phyloP scores from a whole-genome alignment of 2,113 vertebrate genomes.

The Crotalus horridus region DNA sequence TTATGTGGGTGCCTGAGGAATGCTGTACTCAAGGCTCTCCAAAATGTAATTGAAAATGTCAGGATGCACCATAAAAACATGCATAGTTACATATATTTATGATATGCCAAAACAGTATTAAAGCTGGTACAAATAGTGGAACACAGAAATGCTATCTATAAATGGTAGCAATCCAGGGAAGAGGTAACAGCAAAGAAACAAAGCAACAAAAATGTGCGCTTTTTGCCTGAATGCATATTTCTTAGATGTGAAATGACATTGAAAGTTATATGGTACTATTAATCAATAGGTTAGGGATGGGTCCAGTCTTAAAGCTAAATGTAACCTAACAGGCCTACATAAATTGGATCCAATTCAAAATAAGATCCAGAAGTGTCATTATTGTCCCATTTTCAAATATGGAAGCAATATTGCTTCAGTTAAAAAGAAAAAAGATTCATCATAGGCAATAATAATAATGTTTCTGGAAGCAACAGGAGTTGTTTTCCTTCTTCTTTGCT shows the following conservation, averaged over 20 bases:
- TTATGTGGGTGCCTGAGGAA: constrained; percentile 53
- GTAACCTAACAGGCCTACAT: neutral
- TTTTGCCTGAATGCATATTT: constrained; percentile 35
- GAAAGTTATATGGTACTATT: constrained; percentile 27
- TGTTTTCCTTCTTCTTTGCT: neutral
- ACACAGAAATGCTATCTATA: neutral
- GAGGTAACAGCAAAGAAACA: neutral
- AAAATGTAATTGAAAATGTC: constrained; percentile 66
- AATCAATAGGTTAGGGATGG: neutral
- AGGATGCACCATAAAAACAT: constrained; percentile 58
- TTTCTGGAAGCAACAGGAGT: neutral
- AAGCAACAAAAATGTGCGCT: constrained; percentile 28
- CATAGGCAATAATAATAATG: neutral
- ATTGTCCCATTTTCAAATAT: neutral
- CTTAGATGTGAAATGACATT: constrained; percentile 47
- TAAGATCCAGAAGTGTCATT: neutral
- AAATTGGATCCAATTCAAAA: neutral
- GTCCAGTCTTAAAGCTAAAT: neutral
- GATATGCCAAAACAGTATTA: constrained; percentile 41
- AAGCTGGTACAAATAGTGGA: constrained; percentile 25
- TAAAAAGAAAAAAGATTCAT: neutral
- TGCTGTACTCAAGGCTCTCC: constrained; percentile 56
- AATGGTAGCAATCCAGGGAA: neutral
- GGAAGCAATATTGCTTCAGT: neutral
- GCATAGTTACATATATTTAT: constrained; percentile 50